Base-by-base conservation (phyloP, 2,888 invertebrate species). In the Diloba caeruleocephala region DNA sequence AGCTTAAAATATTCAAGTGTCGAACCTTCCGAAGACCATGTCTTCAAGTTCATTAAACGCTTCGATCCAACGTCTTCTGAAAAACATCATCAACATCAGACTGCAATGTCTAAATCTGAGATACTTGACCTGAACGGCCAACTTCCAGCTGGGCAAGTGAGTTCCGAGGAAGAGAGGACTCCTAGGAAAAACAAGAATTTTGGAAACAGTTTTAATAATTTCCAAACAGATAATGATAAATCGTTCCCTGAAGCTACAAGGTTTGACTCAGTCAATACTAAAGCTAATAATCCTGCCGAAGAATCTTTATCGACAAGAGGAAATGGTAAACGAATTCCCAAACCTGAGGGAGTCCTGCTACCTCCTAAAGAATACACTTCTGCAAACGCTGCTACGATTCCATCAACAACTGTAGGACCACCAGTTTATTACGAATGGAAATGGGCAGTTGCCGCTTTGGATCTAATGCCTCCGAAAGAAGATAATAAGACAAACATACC, bases 371-470 rank as follows among this genome's bases (percentile, higher is more conserved):
- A n/a, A n/a, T n/a, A n/a, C n/a, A n/a, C n/a, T n/a, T n/a, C 79
- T 0, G 92, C 94, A 10, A 88, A n/a, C n/a, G n/a, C 87, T 50
- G 79, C 93, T 1, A 66, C 79, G 0, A 57, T 81, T 4, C 81
- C 82, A 0, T 84, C 92, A 2, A 94, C 95, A 0, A 95, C 95
- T 0, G 93, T 94, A 73, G 95, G 95, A 1, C 95, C 95, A 0
- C 95, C 95, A 0, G 94, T 95, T 41, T 95, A 95, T 70, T 95
- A 94, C 65, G 95, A 95, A 78, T 95, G 95, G 95, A 95, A 95
- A 79, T 95, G 95, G 95, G 95, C 95, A 3, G 94, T 94, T 0
- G 95, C 95, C 0, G 94, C 95, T 0, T 93, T 94, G 46, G 95
- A 93, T 9, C 78, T 95, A 1, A 90, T 94, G 56, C 94, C 94